phyloP scores from a whole-genome alignment of 2,888 invertebrate species.

The Tenthredo amoena region DNA sequence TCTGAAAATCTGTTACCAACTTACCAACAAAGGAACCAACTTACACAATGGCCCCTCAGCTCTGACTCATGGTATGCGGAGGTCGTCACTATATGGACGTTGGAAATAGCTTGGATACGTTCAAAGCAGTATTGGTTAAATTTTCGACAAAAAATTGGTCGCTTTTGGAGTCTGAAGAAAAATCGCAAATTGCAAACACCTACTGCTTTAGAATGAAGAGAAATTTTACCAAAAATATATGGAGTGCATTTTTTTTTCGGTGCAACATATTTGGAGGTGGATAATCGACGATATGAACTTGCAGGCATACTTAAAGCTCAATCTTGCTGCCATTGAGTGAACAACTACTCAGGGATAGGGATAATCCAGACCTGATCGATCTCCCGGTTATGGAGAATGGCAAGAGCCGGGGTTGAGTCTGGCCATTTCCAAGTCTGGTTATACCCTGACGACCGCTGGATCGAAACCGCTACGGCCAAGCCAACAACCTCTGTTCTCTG shows the following conservation, averaged over 20 bases:
- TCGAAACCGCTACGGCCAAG: slow-evolving; percentile 41
- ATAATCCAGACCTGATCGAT: slow-evolving; percentile 40
- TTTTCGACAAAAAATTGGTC: not conserved
- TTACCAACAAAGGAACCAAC: slow-evolving; percentile 37
- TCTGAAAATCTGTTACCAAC: slow-evolving; percentile 43
- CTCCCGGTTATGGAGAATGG: slow-evolving; percentile 42
- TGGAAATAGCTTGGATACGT: not conserved
- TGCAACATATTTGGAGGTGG: not conserved
- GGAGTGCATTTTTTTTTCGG: not conserved
- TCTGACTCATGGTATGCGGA: slow-evolving; percentile 39
- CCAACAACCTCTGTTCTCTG: slow-evolving; percentile 49
- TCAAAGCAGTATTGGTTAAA: not conserved
- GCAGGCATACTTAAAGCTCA: not conserved
- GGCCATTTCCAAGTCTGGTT: slow-evolving; percentile 46
- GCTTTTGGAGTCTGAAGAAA: not conserved
- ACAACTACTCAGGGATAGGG: slow-evolving; percentile 32
- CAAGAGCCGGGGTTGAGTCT: slow-evolving; percentile 38
- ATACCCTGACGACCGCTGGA: slow-evolving; percentile 42
- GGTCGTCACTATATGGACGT: not conserved
- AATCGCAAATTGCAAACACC: not conserved
- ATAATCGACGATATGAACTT: not conserved
- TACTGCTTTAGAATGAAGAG: not conserved
- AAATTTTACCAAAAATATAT: not conserved
- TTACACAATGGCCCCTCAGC: slow-evolving; percentile 19
- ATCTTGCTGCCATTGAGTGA: slow-evolving; percentile 35